phyloP scores from a whole-genome alignment of 2,888 invertebrate genomes.

The Eupithecia subfuscata region DNA sequence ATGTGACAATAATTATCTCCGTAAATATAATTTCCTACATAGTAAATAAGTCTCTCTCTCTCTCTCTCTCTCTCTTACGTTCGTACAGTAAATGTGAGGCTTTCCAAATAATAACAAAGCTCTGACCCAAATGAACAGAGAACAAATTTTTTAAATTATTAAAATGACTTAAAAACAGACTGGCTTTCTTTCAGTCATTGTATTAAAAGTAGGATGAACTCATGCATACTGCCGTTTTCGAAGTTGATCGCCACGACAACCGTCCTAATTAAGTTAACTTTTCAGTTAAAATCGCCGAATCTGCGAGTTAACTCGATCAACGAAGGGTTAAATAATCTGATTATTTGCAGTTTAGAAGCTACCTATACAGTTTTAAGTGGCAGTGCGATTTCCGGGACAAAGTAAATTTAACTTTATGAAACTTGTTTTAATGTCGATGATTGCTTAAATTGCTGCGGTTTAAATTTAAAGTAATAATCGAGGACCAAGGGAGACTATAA shows the following conservation, averaged over 20 bases:
- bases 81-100: too few relatives aligned
- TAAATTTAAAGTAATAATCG: background rate
- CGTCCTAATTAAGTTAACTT: background rate
- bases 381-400: background rate
- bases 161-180: too few relatives aligned
- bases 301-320: background rate
- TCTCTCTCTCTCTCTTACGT: too few relatives aligned
- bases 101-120: too few relatives aligned
- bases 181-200: too few relatives aligned
- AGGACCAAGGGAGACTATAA: background rate
- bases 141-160: too few relatives aligned
- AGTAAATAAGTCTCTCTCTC: too few relatives aligned
- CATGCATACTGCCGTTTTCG: background rate
- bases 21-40: too few relatives aligned
- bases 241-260: background rate
- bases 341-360: background rate
- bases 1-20: too few relatives aligned
- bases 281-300: background rate
- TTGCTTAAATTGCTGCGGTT: background rate
- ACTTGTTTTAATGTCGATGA: background rate
- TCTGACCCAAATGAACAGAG: too few relatives aligned
- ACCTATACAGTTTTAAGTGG: background rate
- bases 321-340: slow-evolving; percentile 2
- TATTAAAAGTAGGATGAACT: too few relatives aligned
- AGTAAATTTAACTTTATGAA: background rate